Percentiles rank a stretch among this genome's conserved stretches.
phyloP scores from a whole-genome alignment of 2,113 vertebrate species.

The Cyanoliseus patagonus region DNA sequence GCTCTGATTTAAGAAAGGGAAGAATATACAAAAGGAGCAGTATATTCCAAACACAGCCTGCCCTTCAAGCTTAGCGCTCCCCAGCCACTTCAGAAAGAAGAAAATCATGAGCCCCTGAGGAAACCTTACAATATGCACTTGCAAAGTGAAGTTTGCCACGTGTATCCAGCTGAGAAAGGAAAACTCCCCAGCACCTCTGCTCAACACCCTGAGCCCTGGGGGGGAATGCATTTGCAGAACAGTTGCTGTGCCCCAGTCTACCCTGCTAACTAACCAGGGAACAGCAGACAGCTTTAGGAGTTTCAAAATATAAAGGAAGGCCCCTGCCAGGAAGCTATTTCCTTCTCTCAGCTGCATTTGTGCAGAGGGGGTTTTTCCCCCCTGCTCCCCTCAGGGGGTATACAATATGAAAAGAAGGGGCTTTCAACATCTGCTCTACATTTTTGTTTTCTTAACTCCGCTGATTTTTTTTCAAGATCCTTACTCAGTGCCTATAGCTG shows the following conservation, averaged over 20 bases:
- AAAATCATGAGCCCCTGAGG: conserved; percentile 13
- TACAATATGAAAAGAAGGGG: conserved; percentile 22
- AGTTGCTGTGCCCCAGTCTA: neutral
- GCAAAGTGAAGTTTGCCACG: conserved; percentile 1
- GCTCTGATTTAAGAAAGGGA: conserved; percentile 44
- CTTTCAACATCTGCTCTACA: conserved; percentile 37
- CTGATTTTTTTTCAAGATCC: neutral
- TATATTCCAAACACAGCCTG: conserved; percentile 37
- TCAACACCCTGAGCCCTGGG: neutral
- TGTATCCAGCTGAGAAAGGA: conserved; percentile 4
- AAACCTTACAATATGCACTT: conserved; percentile 1
- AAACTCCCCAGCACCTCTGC: neutral
- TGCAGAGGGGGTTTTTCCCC: neutral
- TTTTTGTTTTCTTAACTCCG: conserved; percentile 20
- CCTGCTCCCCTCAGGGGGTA: neutral
- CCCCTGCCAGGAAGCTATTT: conserved; percentile 32
- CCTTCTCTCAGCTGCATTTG: conserved; percentile 62
- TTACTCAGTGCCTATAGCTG: neutral
- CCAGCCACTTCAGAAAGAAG: neutral
- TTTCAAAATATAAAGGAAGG: conserved; percentile 22
- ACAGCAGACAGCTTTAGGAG: neutral
- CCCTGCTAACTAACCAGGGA: neutral
- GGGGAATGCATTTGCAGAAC: neutral
- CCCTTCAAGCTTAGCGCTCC: conserved; percentile 37
- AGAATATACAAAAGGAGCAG: conserved; percentile 30